Percentiles rank a stretch among this genome's conserved stretches.
These are phyloP conservation scores for Entomobrya multifasciata DNA, from an alignment of 2,888 invertebrate genomes.

Conservation along the genomic window DNA sequence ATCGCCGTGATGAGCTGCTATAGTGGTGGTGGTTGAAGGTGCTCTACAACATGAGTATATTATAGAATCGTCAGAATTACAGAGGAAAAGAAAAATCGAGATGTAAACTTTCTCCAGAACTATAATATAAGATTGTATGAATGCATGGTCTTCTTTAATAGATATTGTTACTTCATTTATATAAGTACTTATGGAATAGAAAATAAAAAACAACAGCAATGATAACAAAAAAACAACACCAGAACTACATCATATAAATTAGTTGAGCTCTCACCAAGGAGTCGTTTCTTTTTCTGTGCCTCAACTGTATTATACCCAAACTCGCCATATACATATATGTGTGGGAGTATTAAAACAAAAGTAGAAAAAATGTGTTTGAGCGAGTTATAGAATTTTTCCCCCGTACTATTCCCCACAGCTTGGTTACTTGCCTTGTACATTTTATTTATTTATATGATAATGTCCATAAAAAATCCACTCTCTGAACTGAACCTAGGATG, in stretches of 20 bases:
- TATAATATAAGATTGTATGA: too few species aligned
- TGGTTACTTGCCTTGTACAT: background rate
- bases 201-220: background rate
- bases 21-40: too few species aligned
- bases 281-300: background rate
- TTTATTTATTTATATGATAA: background rate
- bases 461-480: background rate
- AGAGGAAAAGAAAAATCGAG: background rate
- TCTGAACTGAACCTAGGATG: too few species aligned
- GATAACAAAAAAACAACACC: too few species aligned
- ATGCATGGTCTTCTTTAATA: too few species aligned
- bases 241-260: slow-evolving; percentile 31
- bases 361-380: slow-evolving; percentile 1
- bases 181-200: too few species aligned
- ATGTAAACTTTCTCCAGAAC: slow-evolving; percentile 17
- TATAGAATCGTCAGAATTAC: slow-evolving; percentile 7
- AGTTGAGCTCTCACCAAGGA: slow-evolving; percentile 36
- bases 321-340: background rate
- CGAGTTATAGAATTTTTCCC: slow-evolving; percentile 5
- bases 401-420: background rate
- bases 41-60: too few species aligned
- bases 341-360: background rate
- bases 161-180: too few species aligned
- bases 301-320: background rate
- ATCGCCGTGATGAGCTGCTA: slow-evolving; percentile 25